Conservation (phyloP, 2,797 vertebrate genomes). For the Cynopterus sphinx region DNA sequence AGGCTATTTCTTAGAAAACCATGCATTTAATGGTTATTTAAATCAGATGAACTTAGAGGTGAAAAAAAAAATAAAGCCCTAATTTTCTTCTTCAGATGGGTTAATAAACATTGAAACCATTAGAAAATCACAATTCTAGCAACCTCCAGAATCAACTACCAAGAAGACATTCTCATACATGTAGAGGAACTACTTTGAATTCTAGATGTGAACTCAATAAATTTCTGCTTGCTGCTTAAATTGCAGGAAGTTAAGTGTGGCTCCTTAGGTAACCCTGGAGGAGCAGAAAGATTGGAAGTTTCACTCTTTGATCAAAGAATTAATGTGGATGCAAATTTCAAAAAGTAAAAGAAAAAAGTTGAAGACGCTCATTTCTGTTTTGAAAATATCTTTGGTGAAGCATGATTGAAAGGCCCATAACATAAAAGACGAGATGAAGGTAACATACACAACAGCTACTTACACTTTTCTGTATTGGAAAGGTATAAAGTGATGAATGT, state of each 20-base stretch:
- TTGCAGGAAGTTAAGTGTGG: neutral
- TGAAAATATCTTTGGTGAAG: neutral
- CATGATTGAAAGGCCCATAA: neutral
- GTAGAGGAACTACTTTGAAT: neutral
- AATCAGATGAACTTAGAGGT: neutral
- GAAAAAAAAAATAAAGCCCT: neutral
- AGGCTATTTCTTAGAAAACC: neutral
- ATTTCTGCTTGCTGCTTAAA: neutral
- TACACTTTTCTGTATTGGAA: neutral
- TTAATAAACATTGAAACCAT: neutral
- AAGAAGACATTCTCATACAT: neutral
- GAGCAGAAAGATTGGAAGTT: neutral
- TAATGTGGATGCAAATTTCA: neutral
- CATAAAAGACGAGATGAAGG: neutral
- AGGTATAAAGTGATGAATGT: neutral
- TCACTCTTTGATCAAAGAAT: neutral
- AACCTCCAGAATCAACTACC: neutral
- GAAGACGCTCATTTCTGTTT: neutral
- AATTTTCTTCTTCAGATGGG: neutral
- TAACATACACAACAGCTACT: neutral
- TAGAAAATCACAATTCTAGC: neutral
- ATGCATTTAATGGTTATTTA: neutral
- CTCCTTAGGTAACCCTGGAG: neutral
- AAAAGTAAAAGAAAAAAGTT: neutral
- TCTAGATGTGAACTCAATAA: neutral